phyloP scores from a whole-genome alignment of 2,113 vertebrate species.

The Pterophyllum scalare region DNA sequence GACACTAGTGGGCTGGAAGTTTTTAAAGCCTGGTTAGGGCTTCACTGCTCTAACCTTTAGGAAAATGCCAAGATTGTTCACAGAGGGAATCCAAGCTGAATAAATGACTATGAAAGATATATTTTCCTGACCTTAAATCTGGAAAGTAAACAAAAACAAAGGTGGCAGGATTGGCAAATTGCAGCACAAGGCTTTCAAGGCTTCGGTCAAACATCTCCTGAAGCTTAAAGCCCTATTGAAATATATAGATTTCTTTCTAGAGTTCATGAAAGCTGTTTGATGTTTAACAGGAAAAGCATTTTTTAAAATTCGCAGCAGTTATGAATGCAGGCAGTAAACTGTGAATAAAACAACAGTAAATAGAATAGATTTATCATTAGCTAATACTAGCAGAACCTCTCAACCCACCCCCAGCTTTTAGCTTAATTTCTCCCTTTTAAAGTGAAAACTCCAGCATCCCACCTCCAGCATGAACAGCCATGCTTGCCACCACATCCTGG shows the following conservation, averaged over 20 bases:
- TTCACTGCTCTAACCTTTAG: slow-evolving; percentile 49
- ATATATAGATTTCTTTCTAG: background rate
- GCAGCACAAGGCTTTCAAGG: background rate
- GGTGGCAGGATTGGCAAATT: background rate
- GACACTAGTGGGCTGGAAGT: slow-evolving; percentile 21
- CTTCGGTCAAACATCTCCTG: background rate
- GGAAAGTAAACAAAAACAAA: slow-evolving; percentile 20
- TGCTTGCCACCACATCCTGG: no score
- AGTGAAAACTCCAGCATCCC: background rate
- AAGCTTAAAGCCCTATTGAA: background rate
- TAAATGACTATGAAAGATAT: slow-evolving; percentile 27
- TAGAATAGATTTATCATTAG: background rate
- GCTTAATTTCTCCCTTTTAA: background rate
- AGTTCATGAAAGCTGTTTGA: background rate
- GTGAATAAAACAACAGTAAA: background rate
- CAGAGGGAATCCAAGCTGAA: slow-evolving; percentile 29
- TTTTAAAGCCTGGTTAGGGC: slow-evolving; percentile 26
- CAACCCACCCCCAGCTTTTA: background rate
- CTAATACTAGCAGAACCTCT: background rate
- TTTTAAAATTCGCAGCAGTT: background rate
- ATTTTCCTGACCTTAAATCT: slow-evolving; percentile 20
- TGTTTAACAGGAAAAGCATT: background rate
- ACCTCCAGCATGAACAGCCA: background rate
- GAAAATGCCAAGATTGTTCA: slow-evolving; percentile 56
- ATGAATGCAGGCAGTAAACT: background rate